phyloP scores from a whole-genome alignment of 2,797 vertebrate species.

The Masticophis lateralis region DNA sequence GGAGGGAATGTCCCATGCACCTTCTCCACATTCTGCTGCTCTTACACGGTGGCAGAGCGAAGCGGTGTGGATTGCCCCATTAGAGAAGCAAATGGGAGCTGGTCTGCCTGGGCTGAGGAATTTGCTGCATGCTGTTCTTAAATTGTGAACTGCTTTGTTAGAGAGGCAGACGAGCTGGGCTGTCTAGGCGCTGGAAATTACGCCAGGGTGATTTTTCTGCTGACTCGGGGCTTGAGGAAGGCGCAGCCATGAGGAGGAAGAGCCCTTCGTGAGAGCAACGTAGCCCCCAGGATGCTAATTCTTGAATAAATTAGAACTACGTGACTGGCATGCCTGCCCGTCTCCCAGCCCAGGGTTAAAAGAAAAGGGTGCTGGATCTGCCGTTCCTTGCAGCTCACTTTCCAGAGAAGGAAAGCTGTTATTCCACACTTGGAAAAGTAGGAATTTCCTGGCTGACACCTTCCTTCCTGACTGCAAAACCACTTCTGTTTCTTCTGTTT shows the following conservation, averaged over 20 bases:
- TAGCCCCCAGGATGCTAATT: neutral
- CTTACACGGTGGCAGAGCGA: fast-evolving
- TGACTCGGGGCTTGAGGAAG: neutral
- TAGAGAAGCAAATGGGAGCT: neutral
- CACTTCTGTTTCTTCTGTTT: neutral
- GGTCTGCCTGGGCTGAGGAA: neutral
- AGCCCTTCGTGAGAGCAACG: neutral
- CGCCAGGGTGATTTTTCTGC: neutral
- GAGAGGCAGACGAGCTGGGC: neutral
- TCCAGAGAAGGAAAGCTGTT: neutral
- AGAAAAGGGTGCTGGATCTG: neutral
- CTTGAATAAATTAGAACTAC: neutral
- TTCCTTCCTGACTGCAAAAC: neutral
- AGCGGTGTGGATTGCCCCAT: too few species aligned
- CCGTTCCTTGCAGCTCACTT: neutral
- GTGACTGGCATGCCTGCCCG: neutral
- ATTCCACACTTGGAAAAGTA: neutral
- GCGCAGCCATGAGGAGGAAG: neutral
- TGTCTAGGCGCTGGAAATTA: neutral
- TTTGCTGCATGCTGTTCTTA: neutral
- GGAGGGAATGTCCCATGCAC: neutral
- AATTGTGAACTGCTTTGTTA: neutral
- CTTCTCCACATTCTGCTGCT: neutral
- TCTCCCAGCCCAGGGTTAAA: neutral
- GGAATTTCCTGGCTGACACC: neutral